Conservation (phyloP, 2,797 vertebrate species). For the Intellagama lesueurii region DNA sequence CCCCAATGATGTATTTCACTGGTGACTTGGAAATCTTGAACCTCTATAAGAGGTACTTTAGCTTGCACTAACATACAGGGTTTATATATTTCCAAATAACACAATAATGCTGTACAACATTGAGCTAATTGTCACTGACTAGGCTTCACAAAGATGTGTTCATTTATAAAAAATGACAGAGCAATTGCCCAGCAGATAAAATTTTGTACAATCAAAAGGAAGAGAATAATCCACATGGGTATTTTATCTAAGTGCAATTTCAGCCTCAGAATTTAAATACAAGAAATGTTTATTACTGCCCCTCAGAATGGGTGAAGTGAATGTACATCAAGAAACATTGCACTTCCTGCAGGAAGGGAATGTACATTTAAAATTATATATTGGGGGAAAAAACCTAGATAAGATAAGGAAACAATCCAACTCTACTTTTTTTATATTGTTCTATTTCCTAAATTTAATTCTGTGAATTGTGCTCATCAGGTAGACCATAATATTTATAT, state of each 20-base stretch:
- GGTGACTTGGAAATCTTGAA: neutral
- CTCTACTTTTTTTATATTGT: neutral
- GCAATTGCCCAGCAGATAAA: neutral
- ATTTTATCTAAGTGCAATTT: neutral
- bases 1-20: neutral
- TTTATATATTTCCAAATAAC: slow-evolving; percentile 32
- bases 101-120: neutral
- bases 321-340: neutral
- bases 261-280: neutral
- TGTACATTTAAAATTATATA: neutral
- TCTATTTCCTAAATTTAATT: neutral
- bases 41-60: slow-evolving; percentile 7
- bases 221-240: too few species aligned
- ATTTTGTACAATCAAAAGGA: too few species aligned
- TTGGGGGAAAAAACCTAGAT: neutral
- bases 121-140: neutral
- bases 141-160: slow-evolving; percentile 34
- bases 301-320: too few species aligned
- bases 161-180: slow-evolving; percentile 28
- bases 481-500: slow-evolving; percentile 34
- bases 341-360: neutral
- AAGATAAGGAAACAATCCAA: neutral
- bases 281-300: too few species aligned
- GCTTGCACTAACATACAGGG: slow-evolving; percentile 21
- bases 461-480: neutral